Evolutionary conservation across 2,888 invertebrate species (phyloP), one percentile per base, ranked within the genome.

Genomic region (Podabrus alpinus): DNA sequence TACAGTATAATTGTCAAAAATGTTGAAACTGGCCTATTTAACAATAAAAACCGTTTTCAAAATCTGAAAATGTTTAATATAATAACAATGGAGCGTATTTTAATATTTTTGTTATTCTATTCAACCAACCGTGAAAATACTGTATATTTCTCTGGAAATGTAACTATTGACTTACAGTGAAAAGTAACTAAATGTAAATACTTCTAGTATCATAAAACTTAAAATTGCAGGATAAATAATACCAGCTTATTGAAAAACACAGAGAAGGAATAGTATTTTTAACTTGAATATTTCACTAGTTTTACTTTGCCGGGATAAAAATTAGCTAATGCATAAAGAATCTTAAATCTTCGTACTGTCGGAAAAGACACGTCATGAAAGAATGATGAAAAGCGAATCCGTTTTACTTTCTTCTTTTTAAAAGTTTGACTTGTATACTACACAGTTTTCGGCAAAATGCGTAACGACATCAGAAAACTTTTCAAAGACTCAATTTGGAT

Each of bases 401-500:
- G 81, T 83, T 83, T 82, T 82, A 83, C 81, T 82, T 82, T 82
- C 82, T 81, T 82, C 82, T 83, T 81, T 82, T 82, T 19, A 81
- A 83, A 83, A 83, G 80, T 83, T 82, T 78, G 77, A 81, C 80
- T 81, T 82, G 80, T 81, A 81, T 79, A 80, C 75, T 70, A 69
- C 77, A 80, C n/a, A 64, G 62, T 17, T 82, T 83, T 81, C 82
- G 79, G 79, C 79, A 77, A 81, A 82, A 81, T 78, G 79, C 79
- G 74, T 74, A 79, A 72, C 79, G 79, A 79, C 75, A 78, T 45
- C 77, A 79, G 79, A 78, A 81, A 84, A 85, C 79, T 82, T 84
- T 82, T 77, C 75, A 74, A 83, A 84, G 83, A 83, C 84, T 84
- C 84, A 82, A 84, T 85, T 84, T 82, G 84, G 84, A 85, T 84